These are phyloP conservation scores for Drosophila crucigera DNA, from an alignment of 2,888 invertebrate genomes.

Conservation along the genomic window DNA sequence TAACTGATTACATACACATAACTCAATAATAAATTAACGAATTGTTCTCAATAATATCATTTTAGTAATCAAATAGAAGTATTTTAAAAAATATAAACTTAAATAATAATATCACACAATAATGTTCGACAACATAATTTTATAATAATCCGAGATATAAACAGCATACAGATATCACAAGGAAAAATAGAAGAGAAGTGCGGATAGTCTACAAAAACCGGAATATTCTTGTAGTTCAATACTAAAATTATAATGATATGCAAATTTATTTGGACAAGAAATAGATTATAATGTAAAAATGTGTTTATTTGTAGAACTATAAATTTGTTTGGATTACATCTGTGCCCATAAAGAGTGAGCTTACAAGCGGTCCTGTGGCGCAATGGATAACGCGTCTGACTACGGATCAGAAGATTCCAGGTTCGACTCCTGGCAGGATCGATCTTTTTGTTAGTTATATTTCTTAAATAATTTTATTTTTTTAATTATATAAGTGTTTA, in stretches of 20 bases:
- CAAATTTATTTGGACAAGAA: slow-evolving; percentile 22
- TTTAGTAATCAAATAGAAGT: not conserved
- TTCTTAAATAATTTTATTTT: not conserved
- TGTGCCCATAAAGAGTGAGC: rapidly evolving
- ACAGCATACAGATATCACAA: not conserved
- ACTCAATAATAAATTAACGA: not conserved
- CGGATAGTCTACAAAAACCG: slow-evolving; percentile 31
- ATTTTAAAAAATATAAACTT: not conserved
- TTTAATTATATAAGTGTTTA: not conserved
- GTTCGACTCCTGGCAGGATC: slow-evolving; percentile 85
- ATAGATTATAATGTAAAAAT: slow-evolving; percentile 7
- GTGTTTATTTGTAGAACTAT: slow-evolving; percentile 25
- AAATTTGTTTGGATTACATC: not conserved
- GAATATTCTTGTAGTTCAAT: slow-evolving; percentile 27
- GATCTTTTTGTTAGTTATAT: slow-evolving; percentile 26
- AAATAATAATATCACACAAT: not conserved
- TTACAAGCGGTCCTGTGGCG: slow-evolving; percentile 81
- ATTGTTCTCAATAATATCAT: not conserved
- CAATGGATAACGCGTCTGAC: slow-evolving; percentile 84
- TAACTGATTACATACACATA: not conserved
- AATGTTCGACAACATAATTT: not conserved
- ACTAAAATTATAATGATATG: slow-evolving; percentile 39
- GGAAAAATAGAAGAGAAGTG: not conserved
- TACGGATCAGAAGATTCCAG: slow-evolving; percentile 85
- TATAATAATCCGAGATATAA: not conserved